Conservation (phyloP, 1,140 invertebrate species). For the Adelges cooleyi region DNA sequence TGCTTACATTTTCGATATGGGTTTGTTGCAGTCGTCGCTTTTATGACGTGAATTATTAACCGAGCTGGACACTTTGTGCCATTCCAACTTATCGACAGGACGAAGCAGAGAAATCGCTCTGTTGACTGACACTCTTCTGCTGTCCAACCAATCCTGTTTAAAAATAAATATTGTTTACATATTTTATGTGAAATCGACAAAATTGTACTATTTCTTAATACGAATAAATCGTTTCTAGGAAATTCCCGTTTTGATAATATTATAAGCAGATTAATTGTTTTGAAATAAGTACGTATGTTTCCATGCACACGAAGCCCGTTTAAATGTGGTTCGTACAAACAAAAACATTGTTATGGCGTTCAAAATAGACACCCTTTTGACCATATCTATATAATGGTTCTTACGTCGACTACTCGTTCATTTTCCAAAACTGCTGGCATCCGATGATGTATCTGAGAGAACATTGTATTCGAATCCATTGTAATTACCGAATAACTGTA, state of each 20-base stretch:
- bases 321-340: neutral
- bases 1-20: slow-evolving; percentile 33
- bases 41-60: slow-evolving; percentile 66
- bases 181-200: too few species aligned
- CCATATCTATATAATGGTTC: too few species aligned
- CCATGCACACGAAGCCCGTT: neutral
- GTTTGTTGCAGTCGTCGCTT: slow-evolving; percentile 52
- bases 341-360: neutral
- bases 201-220: too few species aligned
- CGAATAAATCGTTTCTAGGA: too few species aligned
- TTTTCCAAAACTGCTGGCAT: slow-evolving; percentile 63
- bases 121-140: slow-evolving; percentile 43
- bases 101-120: slow-evolving; percentile 45
- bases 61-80: slow-evolving; percentile 55
- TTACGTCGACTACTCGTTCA: slow-evolving; percentile 54
- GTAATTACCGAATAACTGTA: slow-evolving; percentile 70
- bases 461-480: slow-evolving; percentile 54
- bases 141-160: slow-evolving; percentile 55
- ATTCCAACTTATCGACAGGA: slow-evolving; percentile 43
- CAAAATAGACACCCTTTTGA: too few species aligned
- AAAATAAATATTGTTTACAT: slow-evolving; percentile 31
- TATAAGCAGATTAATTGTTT: neutral
- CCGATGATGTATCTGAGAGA: slow-evolving; percentile 65
- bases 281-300: neutral
- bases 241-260: neutral